A percentile compares a stretch with the other conserved stretches of the same genome.
These are phyloP conservation scores for Tokudaia muenninki DNA, from an alignment of 2,797 vertebrate genomes.

Conservation along the genomic window DNA sequence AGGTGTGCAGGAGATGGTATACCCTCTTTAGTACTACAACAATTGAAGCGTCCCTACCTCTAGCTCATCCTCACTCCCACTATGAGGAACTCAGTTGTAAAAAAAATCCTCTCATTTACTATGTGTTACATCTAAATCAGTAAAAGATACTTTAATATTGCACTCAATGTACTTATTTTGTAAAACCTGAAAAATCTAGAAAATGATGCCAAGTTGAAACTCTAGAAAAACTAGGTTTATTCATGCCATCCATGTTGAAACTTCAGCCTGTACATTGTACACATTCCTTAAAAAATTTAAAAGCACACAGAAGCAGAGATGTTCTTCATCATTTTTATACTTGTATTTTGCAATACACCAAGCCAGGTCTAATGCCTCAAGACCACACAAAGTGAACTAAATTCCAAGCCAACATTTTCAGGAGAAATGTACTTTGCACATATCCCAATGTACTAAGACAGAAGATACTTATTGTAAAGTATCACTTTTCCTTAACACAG, in stretches of 20 bases:
- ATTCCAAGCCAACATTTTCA: constrained; percentile 42
- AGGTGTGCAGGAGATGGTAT: constrained; percentile 13
- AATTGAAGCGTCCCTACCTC: background rate
- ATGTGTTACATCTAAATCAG: constrained; percentile 39
- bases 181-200: constrained; percentile 54
- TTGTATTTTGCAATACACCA: constrained; percentile 42
- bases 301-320: background rate
- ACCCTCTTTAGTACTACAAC: constrained; percentile 31
- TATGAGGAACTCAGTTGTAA: constrained; percentile 54
- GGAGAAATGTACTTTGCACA: constrained; percentile 22
- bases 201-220: constrained; percentile 69
- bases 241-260: constrained; percentile 52
- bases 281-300: background rate
- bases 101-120: constrained; percentile 65
- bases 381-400: constrained; percentile 34
- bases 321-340: constrained; percentile 8
- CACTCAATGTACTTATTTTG: constrained; percentile 7
- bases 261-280: constrained; percentile 51
- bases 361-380: constrained; percentile 2
- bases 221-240: constrained; percentile 46
- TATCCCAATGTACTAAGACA: background rate
- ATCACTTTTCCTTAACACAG: background rate
- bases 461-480: constrained; percentile 35
- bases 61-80: background rate
- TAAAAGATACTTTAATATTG: constrained; percentile 59